phyloP scores from a whole-genome alignment of 2,797 vertebrate species.

The Thalassophryne amazonica region DNA sequence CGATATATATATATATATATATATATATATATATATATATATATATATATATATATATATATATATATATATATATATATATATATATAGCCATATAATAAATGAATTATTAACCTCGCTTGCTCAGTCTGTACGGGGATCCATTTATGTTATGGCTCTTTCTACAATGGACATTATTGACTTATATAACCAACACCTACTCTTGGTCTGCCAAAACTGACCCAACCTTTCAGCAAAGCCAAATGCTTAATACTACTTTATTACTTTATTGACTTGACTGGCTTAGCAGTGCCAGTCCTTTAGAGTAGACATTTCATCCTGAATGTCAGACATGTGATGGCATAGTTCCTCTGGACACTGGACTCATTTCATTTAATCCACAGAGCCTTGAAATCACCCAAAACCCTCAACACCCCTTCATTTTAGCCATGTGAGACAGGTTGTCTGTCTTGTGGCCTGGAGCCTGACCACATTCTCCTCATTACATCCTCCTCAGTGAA shows the following conservation, averaged over 20 bases:
- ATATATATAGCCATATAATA: too few species aligned
- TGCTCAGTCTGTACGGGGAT: too few species aligned
- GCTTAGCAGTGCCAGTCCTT: slow-evolving; percentile 30
- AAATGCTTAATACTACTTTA: slow-evolving; percentile 56
- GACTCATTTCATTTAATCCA: slow-evolving; percentile 56
- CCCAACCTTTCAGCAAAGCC: slow-evolving; percentile 66
- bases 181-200: slow-evolving; percentile 19
- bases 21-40: too few species aligned
- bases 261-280: slow-evolving; percentile 65
- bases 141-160: slow-evolving; percentile 10
- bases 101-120: too few species aligned
- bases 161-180: slow-evolving; percentile 17
- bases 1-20: too few species aligned
- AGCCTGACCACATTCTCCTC: slow-evolving; percentile 56
- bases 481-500: slow-evolving; percentile 46
- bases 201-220: slow-evolving; percentile 27
- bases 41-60: too few species aligned
- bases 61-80: too few species aligned
- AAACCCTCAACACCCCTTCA: slow-evolving; percentile 19
- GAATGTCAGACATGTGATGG: slow-evolving; percentile 66
- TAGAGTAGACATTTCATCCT: slow-evolving; percentile 56
- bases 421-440: slow-evolving; percentile 24
- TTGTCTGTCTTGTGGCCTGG: slow-evolving; percentile 23
- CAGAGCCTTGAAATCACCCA: slow-evolving; percentile 58
- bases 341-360: slow-evolving; percentile 45